A percentile compares a stretch with the other conserved stretches of the same genome.
These are phyloP conservation scores for Aegotheles bennettii DNA, from an alignment of 2,113 vertebrate genomes.

Conservation along the genomic window DNA sequence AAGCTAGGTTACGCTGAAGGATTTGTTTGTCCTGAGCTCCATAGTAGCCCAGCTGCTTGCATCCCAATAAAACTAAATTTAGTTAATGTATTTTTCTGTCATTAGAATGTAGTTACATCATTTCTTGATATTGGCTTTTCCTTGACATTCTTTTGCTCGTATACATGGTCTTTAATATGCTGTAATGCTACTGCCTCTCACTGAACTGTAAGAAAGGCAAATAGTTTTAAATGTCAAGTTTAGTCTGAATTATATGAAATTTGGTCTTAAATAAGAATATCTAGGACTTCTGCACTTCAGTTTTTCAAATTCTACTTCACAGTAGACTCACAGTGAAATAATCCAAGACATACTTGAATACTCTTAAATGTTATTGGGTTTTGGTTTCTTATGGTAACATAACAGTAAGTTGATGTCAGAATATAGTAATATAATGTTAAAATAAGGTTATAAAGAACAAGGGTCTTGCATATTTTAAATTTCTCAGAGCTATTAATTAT, in stretches of 20 bases:
- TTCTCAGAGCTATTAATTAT: neutral
- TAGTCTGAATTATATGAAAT: neutral
- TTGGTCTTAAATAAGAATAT: constrained; percentile 16
- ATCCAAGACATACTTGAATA: neutral
- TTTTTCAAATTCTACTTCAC: constrained; percentile 20
- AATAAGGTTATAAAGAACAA: neutral
- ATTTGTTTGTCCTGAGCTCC: neutral
- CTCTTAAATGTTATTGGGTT: neutral
- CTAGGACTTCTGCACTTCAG: neutral
- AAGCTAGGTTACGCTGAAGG: neutral
- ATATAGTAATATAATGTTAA: neutral
- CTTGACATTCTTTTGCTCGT: neutral
- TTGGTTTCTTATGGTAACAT: neutral
- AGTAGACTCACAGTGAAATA: neutral
- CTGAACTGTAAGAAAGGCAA: constrained; percentile 12
- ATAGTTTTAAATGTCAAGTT: constrained; percentile 36
- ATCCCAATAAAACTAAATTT: neutral
- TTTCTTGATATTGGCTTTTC: neutral
- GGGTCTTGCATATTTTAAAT: neutral
- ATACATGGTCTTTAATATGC: neutral
- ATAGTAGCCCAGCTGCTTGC: neutral
- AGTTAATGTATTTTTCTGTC: neutral
- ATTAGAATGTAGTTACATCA: neutral
- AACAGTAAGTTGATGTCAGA: neutral
- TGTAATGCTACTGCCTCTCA: neutral